phyloP scores from a whole-genome alignment of 2,113 vertebrate species.

The Catharus bicknelli region DNA sequence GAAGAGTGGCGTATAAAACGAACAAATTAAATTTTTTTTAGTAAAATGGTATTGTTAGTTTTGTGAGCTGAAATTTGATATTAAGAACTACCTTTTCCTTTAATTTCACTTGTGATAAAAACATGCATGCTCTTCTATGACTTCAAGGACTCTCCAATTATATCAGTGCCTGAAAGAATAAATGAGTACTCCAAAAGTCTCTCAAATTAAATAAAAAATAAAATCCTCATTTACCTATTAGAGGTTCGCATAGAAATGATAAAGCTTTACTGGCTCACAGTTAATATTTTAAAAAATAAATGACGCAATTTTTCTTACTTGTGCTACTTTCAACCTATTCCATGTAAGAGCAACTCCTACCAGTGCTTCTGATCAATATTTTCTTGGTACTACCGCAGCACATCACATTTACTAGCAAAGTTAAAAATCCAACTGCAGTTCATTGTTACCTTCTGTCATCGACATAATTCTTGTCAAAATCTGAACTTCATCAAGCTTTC shows the following conservation, averaged over 20 bases:
- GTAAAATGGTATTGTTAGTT: not conserved
- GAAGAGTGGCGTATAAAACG: not conserved
- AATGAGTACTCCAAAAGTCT: not conserved
- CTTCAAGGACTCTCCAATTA: not conserved
- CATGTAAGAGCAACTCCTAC: not conserved
- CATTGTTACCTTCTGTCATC: not conserved
- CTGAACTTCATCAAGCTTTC: not conserved
- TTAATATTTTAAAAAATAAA: not conserved
- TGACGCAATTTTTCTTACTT: not conserved
- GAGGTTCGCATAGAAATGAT: not conserved
- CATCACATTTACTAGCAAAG: not conserved
- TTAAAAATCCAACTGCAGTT: not conserved
- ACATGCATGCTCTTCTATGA: not conserved
- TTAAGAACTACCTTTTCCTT: not conserved
- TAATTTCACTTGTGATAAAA: not conserved
- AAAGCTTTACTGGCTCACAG: not conserved
- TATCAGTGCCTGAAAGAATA: not conserved
- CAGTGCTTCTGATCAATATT: not conserved
- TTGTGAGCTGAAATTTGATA: not conserved
- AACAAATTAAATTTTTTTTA: not conserved
- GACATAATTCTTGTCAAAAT: not conserved
- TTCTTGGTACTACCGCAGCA: not conserved
- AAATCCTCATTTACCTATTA: not conserved
- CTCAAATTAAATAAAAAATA: not conserved
- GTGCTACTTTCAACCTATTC: not conserved